Evolutionary conservation across 1,140 invertebrate genomes (phyloP), one percentile per base, ranked within the genome.

Genomic region (Drosophila ananassae): DNA sequence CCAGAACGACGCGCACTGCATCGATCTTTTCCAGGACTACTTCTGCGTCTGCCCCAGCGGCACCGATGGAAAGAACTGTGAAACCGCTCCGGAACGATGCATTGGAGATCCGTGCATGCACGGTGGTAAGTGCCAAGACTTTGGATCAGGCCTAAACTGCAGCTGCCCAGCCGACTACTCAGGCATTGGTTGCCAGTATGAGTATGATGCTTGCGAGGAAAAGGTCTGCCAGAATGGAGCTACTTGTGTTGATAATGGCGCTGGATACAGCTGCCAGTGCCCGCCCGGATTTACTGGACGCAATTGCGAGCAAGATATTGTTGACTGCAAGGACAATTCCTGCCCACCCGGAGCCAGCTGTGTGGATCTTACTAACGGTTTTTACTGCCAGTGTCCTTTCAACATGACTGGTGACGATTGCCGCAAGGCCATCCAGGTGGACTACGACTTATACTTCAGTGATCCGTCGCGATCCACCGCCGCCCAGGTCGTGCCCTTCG

Each of bases 101-200:
- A 97, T 99, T 69, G 98, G 98, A 2, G 97, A 97, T 85, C 98
- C 98, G 6, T 99, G 98, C 90, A 98, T 98, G 96, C 97, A 99
- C 79, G 96, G 96, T 47, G 98, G 98, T 52, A 95, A 95, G 89
- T 98, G 98, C 82, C 96, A 97, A 93, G 98, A 99, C 91, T 99
- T 97, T 87, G 98, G 98, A 12, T 98, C 97, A 1, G 98, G 97
- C 2, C 93, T 99, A 0, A 99, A 99, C 89, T 99, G 98, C 82
- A 96, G 97, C 21, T 99, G 98, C 87, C 95, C 96, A 0, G 92
- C 93, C 54, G 97, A 98, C 87, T 98, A 95, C 80, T 95, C 95
- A 1, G 98, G 97, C 60, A 95, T 98, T 72, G 97, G 97, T 8
- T 98, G 97, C 79, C 97, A 98, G 91, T 98, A 98, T 82, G 97